Percentiles rank a stretch among this genome's conserved stretches.
phyloP scores from a whole-genome alignment of 2,113 vertebrate genomes.

The Buteo buteo region DNA sequence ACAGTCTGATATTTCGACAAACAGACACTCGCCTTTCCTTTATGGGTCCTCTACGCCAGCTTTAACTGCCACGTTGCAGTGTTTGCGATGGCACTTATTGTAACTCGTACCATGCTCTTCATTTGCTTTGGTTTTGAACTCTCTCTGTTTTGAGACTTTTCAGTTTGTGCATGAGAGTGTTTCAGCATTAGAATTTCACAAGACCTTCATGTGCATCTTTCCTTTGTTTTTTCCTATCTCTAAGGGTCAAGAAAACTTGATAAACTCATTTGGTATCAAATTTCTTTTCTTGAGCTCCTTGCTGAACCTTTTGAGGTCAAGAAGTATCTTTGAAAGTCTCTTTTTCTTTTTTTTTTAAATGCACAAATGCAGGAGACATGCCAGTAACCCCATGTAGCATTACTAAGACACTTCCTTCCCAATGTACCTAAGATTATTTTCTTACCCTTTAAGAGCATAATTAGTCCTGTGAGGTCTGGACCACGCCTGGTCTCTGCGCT shows the following conservation, averaged over 20 bases:
- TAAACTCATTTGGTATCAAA: not conserved
- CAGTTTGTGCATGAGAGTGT: not conserved
- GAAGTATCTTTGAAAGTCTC: not conserved
- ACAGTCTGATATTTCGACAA: rapidly evolving
- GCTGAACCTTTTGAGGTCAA: not conserved
- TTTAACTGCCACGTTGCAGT: rapidly evolving
- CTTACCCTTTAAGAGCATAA: conserved; percentile 15
- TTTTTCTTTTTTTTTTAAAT: not conserved
- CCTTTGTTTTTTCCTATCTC: not conserved
- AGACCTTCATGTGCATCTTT: not conserved
- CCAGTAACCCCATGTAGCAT: not conserved
- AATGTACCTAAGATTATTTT: not conserved
- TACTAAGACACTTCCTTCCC: not conserved
- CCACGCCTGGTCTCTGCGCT: not conserved
- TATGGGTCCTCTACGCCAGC: not conserved
- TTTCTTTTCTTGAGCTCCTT: not conserved
- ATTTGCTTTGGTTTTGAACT: not conserved
- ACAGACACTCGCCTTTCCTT: not conserved
- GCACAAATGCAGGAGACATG: not conserved
- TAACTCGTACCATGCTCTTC: not conserved
- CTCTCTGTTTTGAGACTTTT: not conserved
- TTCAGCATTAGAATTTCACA: not conserved
- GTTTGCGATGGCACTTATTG: rapidly evolving
- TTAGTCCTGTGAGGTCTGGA: not conserved
- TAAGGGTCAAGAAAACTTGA: not conserved